phyloP scores from a whole-genome alignment of 2,797 vertebrate species.

The Oreochromis mossambicus region DNA sequence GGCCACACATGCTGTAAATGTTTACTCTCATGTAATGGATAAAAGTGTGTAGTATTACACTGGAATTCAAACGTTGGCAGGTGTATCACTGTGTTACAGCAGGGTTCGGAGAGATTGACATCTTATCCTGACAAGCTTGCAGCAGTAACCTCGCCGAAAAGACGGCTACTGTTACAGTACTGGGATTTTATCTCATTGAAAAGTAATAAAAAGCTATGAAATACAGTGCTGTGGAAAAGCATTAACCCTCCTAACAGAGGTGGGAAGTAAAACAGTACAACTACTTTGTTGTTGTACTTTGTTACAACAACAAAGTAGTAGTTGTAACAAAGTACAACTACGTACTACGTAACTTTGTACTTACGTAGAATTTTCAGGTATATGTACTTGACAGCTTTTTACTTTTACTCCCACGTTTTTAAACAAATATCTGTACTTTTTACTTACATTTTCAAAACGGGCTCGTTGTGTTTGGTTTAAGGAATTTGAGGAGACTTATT shows the following conservation, averaged over 20 bases:
- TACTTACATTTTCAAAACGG: neutral
- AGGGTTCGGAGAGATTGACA: neutral
- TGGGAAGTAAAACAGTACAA: neutral
- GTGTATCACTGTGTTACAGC: neutral
- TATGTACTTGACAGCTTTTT: neutral
- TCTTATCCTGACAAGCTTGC: neutral
- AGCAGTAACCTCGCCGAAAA: neutral
- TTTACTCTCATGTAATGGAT: slow-evolving; percentile 34
- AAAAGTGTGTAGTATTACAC: neutral
- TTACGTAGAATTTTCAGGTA: neutral
- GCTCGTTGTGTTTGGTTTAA: neutral
- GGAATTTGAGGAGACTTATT: neutral
- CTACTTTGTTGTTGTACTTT: neutral
- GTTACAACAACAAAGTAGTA: too few relatives aligned
- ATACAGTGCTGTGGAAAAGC: neutral
- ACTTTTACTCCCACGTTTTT: neutral
- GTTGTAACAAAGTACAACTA: too few relatives aligned
- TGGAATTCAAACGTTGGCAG: neutral
- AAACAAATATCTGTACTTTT: neutral
- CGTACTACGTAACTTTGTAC: neutral
- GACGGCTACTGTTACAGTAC: neutral
- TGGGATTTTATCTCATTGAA: neutral
- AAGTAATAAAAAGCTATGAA: neutral
- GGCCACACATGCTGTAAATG: slow-evolving; percentile 12
- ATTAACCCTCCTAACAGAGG: neutral